Conservation (phyloP, 1,140 invertebrate species). For the Oryzaephilus surinamensis region DNA sequence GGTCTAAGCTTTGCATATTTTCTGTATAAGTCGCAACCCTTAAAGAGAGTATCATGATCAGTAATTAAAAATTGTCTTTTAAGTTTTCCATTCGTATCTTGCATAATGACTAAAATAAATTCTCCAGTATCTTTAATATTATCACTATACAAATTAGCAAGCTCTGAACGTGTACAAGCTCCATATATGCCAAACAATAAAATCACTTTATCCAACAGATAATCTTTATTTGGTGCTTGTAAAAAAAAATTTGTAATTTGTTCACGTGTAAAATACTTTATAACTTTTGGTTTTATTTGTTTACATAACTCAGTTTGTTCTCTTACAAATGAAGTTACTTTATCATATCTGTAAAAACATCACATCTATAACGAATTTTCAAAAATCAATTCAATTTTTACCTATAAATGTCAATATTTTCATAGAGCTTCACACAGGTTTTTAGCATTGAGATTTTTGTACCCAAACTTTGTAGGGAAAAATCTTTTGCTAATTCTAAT, state of each 20-base stretch:
- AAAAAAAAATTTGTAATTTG: not conserved
- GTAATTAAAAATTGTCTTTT: slow-evolving; percentile 1
- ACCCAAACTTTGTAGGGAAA: slow-evolving; percentile 1
- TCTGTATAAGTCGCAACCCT: slow-evolving; percentile 3
- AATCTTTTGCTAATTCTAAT: not conserved
- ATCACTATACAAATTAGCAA: not conserved
- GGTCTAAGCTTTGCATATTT: slow-evolving; percentile 5
- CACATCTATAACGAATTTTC: not conserved
- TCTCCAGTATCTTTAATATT: slow-evolving; percentile 3
- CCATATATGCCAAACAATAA: slow-evolving; percentile 4
- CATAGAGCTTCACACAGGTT: not conserved
- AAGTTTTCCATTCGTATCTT: not conserved
- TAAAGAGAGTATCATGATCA: slow-evolving; percentile 1
- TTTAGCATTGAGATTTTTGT: slow-evolving; percentile 1
- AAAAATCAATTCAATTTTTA: not conserved
- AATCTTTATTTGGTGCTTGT: not conserved
- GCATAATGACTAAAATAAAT: not conserved
- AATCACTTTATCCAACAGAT: slow-evolving; percentile 2
- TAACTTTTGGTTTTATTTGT: slow-evolving; percentile 1
- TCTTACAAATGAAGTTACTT: not conserved
- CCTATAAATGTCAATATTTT: slow-evolving; percentile 4
- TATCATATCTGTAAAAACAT: slow-evolving; percentile 2
- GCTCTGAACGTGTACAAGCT: not conserved
- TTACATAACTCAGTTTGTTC: not conserved
- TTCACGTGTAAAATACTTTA: not conserved